Percentiles rank a stretch among this genome's conserved stretches.
Conservation (phyloP, 2,113 vertebrate genomes). For the Lycaon pictus region DNA sequence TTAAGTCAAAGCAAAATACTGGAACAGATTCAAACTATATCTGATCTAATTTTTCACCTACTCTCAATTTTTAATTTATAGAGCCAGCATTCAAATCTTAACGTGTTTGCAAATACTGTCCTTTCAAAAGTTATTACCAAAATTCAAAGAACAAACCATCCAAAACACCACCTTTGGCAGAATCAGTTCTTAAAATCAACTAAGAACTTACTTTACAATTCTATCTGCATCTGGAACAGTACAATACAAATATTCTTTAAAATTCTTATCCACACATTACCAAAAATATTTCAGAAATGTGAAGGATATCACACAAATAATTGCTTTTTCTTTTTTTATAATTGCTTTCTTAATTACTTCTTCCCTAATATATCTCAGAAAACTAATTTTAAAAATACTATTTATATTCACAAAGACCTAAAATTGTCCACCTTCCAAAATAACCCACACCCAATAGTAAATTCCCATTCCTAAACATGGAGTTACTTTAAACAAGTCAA, state of each 20-base stretch:
- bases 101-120: not conserved
- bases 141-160: slow-evolving; percentile 4
- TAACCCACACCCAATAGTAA: not conserved
- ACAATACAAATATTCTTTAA: slow-evolving; percentile 26
- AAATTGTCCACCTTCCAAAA: slow-evolving; percentile 5
- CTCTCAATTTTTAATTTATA: slow-evolving; percentile 17
- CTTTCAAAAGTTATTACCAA: not conserved
- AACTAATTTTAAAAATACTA: not conserved
- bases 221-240: not conserved
- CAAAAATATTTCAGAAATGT: slow-evolving; percentile 24
- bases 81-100: not conserved
- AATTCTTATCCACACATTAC: slow-evolving; percentile 33
- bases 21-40: not conserved
- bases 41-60: slow-evolving; percentile 13
- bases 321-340: not conserved
- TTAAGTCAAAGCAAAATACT: not conserved
- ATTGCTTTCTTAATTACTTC: not conserved
- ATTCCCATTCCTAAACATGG: not conserved
- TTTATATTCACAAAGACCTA: slow-evolving; percentile 17
- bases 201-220: slow-evolving; percentile 24
- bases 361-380: slow-evolving; percentile 35
- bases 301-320: slow-evolving; percentile 54
- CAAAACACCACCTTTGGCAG: not conserved
- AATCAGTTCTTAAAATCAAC: not conserved
- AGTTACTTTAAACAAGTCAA: slow-evolving; percentile 6